A percentile compares a stretch with the other conserved stretches of the same genome.
Conservation (phyloP, 2,797 vertebrate species). For the Characodon lateralis region DNA sequence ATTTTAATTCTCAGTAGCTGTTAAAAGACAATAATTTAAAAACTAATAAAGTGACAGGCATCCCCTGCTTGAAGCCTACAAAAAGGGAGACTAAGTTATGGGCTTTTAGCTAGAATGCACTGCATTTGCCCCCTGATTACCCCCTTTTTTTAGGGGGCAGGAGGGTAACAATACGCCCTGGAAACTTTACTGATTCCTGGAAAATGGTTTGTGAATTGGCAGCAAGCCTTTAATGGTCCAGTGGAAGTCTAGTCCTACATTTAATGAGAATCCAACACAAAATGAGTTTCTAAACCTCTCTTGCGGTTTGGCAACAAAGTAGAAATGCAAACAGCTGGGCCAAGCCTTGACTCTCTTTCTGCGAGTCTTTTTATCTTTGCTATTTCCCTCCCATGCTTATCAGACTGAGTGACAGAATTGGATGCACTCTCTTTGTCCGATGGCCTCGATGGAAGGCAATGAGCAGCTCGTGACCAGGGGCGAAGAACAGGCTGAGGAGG, state of each 20-base stretch:
- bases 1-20: too few relatives aligned
- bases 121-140: too few relatives aligned
- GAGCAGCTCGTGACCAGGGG: slow-evolving; percentile 54
- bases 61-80: too few relatives aligned
- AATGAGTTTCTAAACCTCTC: not conserved
- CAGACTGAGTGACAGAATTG: slow-evolving; percentile 42
- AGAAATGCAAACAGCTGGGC: slow-evolving; percentile 32
- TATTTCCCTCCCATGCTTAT: slow-evolving; percentile 38
- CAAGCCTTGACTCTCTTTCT: slow-evolving; percentile 25
- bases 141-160: not conserved
- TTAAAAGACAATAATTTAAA: too few relatives aligned
- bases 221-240: not conserved
- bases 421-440: slow-evolving; percentile 44
- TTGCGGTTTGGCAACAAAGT: not conserved
- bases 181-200: not conserved
- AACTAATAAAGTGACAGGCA: too few relatives aligned
- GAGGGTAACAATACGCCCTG: not conserved
- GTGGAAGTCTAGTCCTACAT: not conserved
- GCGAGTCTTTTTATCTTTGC: slow-evolving; percentile 55
- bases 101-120: too few relatives aligned
- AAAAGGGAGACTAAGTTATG: too few relatives aligned
- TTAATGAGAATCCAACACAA: not conserved
- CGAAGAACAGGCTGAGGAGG: slow-evolving; percentile 58
- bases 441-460: slow-evolving; percentile 48
- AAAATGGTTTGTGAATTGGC: not conserved